Evolutionary conservation across 1,140 invertebrate species (phyloP), one percentile per base, ranked within the genome.

Genomic region (Bombus balteatus): DNA sequence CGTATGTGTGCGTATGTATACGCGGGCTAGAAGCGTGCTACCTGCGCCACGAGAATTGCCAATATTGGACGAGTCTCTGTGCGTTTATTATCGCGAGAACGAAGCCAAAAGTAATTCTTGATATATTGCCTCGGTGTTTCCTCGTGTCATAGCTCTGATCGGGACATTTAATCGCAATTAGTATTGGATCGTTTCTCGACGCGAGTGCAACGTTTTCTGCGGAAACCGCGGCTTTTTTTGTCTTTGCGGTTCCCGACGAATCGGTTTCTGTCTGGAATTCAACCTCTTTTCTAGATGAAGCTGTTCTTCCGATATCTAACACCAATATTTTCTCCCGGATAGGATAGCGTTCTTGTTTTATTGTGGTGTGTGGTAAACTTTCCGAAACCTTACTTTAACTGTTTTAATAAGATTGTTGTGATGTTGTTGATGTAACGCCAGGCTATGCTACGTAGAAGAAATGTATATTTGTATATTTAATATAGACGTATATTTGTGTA

Each of bases 61-160:
- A 89, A 91, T 92, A 92, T 92, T 87, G 91, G 91, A 92, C 87
- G 87, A 82, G 85, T 66, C 75, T 74, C 87, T 77, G 34, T 66
- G 85, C 88, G 89, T 90, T 87, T 90, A 89, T 90, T 89, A 90
- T 89, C 85, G 77, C 62, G 72, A 81, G 62, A 84, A 66, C 81
- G 68, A 87, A 84, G 74, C 68, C 81, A 73, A 86, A 89, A 89
- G 88, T 86, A 89, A 86, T 89, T 89, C 87, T 89, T 89, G 79
- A 89, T 89, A 83, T 86, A 89, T 89, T 79, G 65, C 47, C 62
- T 18, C 25, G 34, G 73, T n/a, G 25, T 32, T 39, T 74, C 53
- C 34, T 78, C 62, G 66, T 87, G 74, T 84, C 74, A 18, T 73
- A 68, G 32, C 53, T 43, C 76, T 18, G 74, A 74, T 81, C 74